Percentiles rank a stretch among this genome's conserved stretches.
Conservation (phyloP, 2,113 vertebrate species). For the Rhinoderma darwinii region DNA sequence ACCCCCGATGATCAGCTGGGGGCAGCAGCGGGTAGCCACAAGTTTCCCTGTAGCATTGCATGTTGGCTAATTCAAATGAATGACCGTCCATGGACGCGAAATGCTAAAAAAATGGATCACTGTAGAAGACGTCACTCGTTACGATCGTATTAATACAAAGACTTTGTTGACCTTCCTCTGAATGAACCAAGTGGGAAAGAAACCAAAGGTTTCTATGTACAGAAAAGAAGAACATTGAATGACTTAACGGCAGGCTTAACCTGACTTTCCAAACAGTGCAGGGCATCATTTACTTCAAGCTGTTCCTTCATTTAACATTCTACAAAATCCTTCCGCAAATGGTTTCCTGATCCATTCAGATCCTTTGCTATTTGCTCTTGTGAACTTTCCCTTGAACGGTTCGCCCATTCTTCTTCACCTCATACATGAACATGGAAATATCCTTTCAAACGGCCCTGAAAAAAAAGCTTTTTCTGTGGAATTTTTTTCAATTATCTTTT, state of each 20-base stretch:
- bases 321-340: conserved; percentile 49
- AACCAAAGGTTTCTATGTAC: not conserved
- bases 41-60: too few relatives aligned
- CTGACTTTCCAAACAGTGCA: not conserved
- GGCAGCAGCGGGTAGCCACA: too few relatives aligned
- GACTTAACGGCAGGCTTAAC: not conserved
- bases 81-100: too few relatives aligned
- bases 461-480: not conserved
- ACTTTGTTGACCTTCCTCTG: not conserved
- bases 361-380: conserved; percentile 51
- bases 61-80: too few relatives aligned
- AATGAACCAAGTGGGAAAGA: not conserved
- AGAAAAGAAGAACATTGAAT: not conserved
- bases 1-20: too few relatives aligned
- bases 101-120: not conserved
- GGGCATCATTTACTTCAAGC: conserved; percentile 39
- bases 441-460: not conserved
- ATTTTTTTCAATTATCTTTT: not conserved
- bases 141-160: not conserved
- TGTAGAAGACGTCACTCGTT: not conserved
- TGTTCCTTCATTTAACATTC: conserved; percentile 52
- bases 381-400: conserved; percentile 54
- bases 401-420: conserved; percentile 9
- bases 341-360: conserved; percentile 42
- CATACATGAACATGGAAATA: not conserved